Evolutionary conservation across 2,797 vertebrate species (phyloP).

Genomic region (Euphonia xanthogaster): DNA sequence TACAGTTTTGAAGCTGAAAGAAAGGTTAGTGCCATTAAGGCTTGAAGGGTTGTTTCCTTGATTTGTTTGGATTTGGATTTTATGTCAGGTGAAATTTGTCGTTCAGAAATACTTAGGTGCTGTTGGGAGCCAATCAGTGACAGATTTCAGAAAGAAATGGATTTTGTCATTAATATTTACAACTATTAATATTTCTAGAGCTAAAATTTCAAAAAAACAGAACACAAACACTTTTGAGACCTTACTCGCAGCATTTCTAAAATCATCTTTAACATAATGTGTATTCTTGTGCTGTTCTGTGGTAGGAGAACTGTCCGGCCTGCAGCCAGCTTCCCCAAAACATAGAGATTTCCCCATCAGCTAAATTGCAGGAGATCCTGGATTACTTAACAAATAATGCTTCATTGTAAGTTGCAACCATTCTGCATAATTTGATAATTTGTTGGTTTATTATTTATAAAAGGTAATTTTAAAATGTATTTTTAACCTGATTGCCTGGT

Average conservation of each 20-base stretch:
- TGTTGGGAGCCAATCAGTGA: not conserved
- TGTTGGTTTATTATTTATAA: not conserved
- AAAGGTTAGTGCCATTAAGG: conserved; percentile 81
- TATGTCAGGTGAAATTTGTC: not conserved
- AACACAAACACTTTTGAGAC: not conserved
- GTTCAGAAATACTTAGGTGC: not conserved
- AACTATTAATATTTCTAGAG: not conserved
- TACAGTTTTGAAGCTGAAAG: conserved; percentile 96
- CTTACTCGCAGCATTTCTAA: not conserved
- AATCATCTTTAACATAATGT: not conserved
- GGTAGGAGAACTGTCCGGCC: conserved; percentile 88
- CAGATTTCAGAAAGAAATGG: not conserved
- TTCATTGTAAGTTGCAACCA: conserved; percentile 82
- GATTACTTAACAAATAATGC: conserved; percentile 87
- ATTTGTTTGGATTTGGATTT: not conserved
- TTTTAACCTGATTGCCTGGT: not conserved
- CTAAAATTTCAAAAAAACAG: not conserved
- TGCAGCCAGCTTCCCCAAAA: conserved; percentile 91
- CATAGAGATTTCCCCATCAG: conserved; percentile 85
- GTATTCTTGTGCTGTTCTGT: not conserved
- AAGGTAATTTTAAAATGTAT: not conserved
- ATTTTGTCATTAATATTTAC: not conserved
- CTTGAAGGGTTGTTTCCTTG: not conserved
- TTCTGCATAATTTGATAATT: not conserved
- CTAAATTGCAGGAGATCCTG: conserved; percentile 89